These are phyloP conservation scores for Schizaphis graminum DNA, from an alignment of 2,888 invertebrate species.

Conservation along the genomic window DNA sequence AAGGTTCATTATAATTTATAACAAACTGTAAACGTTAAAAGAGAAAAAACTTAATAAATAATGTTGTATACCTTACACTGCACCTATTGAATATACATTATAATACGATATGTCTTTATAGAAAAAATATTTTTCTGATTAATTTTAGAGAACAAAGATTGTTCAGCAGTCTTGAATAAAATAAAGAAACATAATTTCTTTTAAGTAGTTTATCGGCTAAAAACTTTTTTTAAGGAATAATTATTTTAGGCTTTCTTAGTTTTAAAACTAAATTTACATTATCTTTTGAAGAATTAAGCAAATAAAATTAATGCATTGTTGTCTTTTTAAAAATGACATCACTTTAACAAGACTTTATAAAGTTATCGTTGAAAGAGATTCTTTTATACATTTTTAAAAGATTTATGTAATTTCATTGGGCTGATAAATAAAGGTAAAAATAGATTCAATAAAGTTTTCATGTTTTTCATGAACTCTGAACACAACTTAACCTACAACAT, in stretches of 20 bases:
- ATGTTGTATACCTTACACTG: background rate
- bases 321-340: constrained; percentile 32
- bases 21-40: background rate
- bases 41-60: background rate
- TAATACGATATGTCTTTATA: background rate
- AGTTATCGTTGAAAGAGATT: background rate
- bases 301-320: background rate
- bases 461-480: background rate
- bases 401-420: background rate
- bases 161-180: background rate
- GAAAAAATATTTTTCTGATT: background rate
- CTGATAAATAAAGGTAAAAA: background rate
- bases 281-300: constrained; percentile 21
- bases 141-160: background rate
- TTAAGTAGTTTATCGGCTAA: background rate
- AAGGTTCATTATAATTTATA: background rate
- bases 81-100: background rate
- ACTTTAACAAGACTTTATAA: constrained; percentile 18
- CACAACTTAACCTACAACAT: background rate
- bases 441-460: constrained; percentile 2
- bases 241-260: constrained; percentile 10
- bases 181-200: background rate
- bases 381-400: constrained; percentile 4
- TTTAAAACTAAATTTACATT: constrained; percentile 29
- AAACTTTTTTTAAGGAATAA: constrained; percentile 16